Conservation (phyloP, 2,888 invertebrate genomes). For the Anorthoa munda region DNA sequence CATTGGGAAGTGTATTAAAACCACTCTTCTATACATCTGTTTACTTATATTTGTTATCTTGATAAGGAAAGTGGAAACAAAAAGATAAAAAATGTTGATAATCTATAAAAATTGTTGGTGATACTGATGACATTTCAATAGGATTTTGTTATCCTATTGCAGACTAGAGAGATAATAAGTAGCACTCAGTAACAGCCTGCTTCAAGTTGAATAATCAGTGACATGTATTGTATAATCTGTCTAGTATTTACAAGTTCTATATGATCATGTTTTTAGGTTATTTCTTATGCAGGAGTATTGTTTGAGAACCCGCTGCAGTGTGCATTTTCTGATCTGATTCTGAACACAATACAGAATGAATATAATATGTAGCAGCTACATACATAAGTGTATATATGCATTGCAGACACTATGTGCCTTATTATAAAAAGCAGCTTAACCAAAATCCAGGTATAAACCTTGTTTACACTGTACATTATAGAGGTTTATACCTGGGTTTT, state of each 20-base stretch:
- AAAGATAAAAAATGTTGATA: conserved; percentile 39
- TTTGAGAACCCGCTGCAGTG: neutral
- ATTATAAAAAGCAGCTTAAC: too few species aligned
- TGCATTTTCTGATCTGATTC: neutral
- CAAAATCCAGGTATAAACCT: too few species aligned
- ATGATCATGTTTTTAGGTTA: conserved; percentile 49
- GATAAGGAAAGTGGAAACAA: conserved; percentile 43
- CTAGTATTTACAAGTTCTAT: conserved; percentile 8
- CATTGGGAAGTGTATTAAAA: conserved; percentile 1
- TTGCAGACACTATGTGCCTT: too few species aligned
- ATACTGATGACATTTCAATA: conserved; percentile 39
- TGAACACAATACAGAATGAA: neutral
- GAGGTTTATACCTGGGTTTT: too few species aligned
- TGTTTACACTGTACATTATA: too few species aligned
- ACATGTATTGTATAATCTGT: neutral
- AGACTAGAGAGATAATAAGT: conserved; percentile 9
- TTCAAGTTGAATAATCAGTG: neutral
- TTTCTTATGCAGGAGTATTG: conserved; percentile 1
- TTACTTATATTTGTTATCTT: conserved; percentile 36
- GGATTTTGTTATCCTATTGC: conserved; percentile 10
- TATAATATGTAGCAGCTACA: conserved; percentile 1
- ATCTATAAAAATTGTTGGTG: conserved; percentile 34
- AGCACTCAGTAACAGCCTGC: conserved; percentile 5
- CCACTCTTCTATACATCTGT: conserved; percentile 14
- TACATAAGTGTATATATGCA: neutral